A percentile compares a stretch with the other conserved stretches of the same genome.
Evolutionary conservation across 2,888 invertebrate genomes (phyloP).

Genomic region (Mayetiola destructor): DNA sequence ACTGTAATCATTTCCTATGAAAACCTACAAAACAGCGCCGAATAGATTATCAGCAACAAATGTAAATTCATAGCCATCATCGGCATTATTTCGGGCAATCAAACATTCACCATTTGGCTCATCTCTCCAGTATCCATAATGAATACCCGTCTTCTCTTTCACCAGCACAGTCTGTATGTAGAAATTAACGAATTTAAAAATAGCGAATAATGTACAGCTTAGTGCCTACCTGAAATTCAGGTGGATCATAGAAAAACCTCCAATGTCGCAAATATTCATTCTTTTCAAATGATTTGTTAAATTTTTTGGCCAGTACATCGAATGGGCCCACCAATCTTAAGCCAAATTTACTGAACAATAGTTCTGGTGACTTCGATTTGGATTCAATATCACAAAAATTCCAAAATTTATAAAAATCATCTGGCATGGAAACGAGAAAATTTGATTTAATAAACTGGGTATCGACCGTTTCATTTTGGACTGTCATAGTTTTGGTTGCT

Average conservation of each 20-base stretch:
- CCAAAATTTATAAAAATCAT: slow-evolving; percentile 79
- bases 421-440: slow-evolving; percentile 74
- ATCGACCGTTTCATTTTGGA: background rate
- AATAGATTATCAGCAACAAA: slow-evolving; percentile 67
- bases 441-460: slow-evolving; percentile 48
- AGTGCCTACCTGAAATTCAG: slow-evolving; percentile 65
- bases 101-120: slow-evolving; percentile 60
- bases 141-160: slow-evolving; percentile 54
- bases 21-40: slow-evolving; percentile 44
- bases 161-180: slow-evolving; percentile 51
- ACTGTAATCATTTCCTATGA: slow-evolving; percentile 38
- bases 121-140: slow-evolving; percentile 85
- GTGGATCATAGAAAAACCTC: slow-evolving; percentile 87
- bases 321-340: slow-evolving; percentile 73
- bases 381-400: slow-evolving; percentile 50
- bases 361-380: slow-evolving; percentile 39
- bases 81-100: slow-evolving; percentile 59
- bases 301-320: slow-evolving; percentile 58
- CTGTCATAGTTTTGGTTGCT: too few relatives aligned
- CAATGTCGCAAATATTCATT: slow-evolving; percentile 64
- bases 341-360: slow-evolving; percentile 49
- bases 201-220: background rate
- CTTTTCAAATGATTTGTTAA: slow-evolving; percentile 39
- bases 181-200: background rate
- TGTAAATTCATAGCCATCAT: slow-evolving; percentile 51